phyloP scores from a whole-genome alignment of 2,888 invertebrate species.

The Xestia xanthographa region DNA sequence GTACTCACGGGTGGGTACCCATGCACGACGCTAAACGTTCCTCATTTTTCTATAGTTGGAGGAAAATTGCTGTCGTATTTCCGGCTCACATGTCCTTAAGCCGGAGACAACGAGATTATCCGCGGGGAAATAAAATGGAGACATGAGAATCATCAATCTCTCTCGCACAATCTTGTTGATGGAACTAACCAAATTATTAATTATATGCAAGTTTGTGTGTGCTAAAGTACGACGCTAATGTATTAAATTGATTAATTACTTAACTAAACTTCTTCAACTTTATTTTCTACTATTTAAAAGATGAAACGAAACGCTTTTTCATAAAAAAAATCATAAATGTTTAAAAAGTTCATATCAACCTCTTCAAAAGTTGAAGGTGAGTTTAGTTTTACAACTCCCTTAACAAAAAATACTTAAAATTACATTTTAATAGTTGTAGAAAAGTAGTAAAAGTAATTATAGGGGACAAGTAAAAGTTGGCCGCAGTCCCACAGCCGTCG shows the following conservation, averaged over 20 bases:
- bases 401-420: slow-evolving; percentile 55
- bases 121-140: slow-evolving; percentile 88
- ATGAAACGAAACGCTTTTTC: not conserved
- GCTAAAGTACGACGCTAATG: slow-evolving; percentile 13
- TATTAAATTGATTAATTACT: slow-evolving; percentile 9
- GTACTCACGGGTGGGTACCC: slow-evolving; percentile 79
- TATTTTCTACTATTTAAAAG: not conserved
- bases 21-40: slow-evolving; percentile 85
- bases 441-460: slow-evolving; percentile 86
- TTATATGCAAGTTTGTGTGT: slow-evolving; percentile 60
- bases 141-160: slow-evolving; percentile 88
- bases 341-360: slow-evolving; percentile 11
- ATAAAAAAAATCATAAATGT: slow-evolving; percentile 17
- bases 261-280: not conserved
- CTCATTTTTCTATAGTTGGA: slow-evolving; percentile 89
- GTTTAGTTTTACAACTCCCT: slow-evolving; percentile 26
- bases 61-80: slow-evolving; percentile 89
- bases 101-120: slow-evolving; percentile 89
- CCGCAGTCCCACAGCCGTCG: slow-evolving; percentile 81
- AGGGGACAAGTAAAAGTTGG: slow-evolving; percentile 87
- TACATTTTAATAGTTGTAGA: slow-evolving; percentile 67
- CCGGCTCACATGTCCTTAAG: slow-evolving; percentile 89
- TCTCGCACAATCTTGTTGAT: slow-evolving; percentile 75
- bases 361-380: slow-evolving; percentile 20
- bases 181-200: slow-evolving; percentile 72